Evolutionary conservation across 2,888 invertebrate genomes (phyloP), one percentile per base, ranked within the genome.

Genomic region (Philopedon plagiatum): DNA sequence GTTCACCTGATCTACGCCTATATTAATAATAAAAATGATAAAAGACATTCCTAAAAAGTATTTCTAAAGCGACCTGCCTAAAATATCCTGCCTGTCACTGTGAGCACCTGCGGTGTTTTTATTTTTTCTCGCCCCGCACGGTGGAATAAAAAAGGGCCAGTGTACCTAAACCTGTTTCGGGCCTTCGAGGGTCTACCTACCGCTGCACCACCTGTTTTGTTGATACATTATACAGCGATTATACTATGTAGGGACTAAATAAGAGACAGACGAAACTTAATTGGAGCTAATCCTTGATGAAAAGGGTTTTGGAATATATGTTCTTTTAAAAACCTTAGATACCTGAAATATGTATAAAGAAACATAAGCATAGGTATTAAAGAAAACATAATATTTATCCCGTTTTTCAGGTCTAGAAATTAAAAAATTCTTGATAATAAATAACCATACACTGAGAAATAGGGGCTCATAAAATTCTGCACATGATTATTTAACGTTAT

Each of bases 131-230:
- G 7, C 8, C 19, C 15, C 44, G 5, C 19, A 44, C 19, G 2
- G 5, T 19, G 1, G 19, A 7, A 8, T 44, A 44, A 44, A 54
- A 54, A 51, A 51, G 13, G 32, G 26, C 29, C 54, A 15, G 29
- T 29, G 54, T 54, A 54, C 54, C 54, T 29, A 54, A 54, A 54
- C 54, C 54, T 54, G 54, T 54, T 54, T 51, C n/a, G 11, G 26
- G 9, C 51, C 51, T n/a, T 54, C n/a, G 29, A 54, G 54, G 54
- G 54, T 54, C 32, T 29, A 26, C 54, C 32, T 29, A 54, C 29
- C 5, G 26, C 13, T 5, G 13, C 13, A 54, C 54, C 26, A 26
- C 54, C 54, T 54, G 54, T 54, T 54, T 44, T 1, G n/a, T n/a
- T n/a, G 39, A 39, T 39, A 11, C 13, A 39, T 44, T 44, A 44